These are phyloP conservation scores for Alcedo quadribrachys DNA, from an alignment of 2,797 vertebrate species.

Conservation along the genomic window DNA sequence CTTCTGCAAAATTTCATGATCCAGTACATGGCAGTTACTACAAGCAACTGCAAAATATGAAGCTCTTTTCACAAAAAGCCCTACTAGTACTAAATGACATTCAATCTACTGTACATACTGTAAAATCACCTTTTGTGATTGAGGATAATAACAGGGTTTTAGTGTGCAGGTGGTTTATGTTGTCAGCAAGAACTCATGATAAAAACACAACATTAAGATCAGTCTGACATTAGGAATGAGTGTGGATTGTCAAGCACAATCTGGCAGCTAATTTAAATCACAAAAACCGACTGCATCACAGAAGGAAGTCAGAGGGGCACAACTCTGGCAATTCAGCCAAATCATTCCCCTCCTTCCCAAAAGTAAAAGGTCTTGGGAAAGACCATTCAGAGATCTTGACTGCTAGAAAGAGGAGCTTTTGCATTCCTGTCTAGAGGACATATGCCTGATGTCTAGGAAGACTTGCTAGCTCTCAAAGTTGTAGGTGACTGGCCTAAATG, in stretches of 20 bases:
- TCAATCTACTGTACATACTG: not conserved
- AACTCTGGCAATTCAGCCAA: not conserved
- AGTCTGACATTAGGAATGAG: not conserved
- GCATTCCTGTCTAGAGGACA: not conserved
- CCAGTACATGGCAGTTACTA: not conserved
- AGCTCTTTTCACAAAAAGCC: conserved; percentile 1
- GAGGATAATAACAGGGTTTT: not conserved
- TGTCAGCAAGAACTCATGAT: not conserved
- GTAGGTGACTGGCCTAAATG: not conserved
- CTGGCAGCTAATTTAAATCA: not conserved
- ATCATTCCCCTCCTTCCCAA: not conserved
- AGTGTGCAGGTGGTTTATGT: not conserved
- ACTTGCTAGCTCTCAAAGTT: not conserved
- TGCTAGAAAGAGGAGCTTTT: not conserved
- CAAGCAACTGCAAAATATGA: conserved; percentile 2
- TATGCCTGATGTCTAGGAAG: not conserved
- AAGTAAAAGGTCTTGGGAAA: not conserved
- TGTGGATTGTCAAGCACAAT: not conserved
- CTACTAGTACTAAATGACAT: not conserved
- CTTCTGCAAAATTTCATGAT: not conserved
- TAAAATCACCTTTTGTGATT: not conserved
- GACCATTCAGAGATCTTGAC: not conserved
- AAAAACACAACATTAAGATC: conserved; percentile 10
- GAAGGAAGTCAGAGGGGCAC: not conserved
- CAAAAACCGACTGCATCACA: not conserved